A percentile compares a stretch with the other conserved stretches of the same genome.
Evolutionary conservation across 2,113 vertebrate species (phyloP).

Genomic region (Austrofundulus limnaeus): DNA sequence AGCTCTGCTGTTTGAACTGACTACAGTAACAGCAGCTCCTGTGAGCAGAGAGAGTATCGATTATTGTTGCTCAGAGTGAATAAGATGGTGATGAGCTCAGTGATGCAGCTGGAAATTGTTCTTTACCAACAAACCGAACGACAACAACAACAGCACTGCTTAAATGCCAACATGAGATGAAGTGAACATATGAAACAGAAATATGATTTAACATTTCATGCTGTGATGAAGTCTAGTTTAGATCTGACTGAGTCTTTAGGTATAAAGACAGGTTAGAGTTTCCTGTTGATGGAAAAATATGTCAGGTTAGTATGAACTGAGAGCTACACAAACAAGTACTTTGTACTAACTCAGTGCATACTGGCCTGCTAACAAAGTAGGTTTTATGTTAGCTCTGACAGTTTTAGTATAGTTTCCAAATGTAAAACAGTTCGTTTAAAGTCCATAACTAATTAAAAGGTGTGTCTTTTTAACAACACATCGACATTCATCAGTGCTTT

Average conservation of each 20-base stretch:
- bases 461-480: not conserved
- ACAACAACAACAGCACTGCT: no score
- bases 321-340: no score
- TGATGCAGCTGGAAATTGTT: not conserved
- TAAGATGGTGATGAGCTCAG: not conserved
- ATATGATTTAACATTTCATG: no score
- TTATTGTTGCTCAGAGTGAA: not conserved
- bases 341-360: no score
- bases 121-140: not conserved
- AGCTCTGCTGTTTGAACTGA: not conserved
- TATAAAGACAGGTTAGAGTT: not conserved
- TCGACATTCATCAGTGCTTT: not conserved
- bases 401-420: not conserved
- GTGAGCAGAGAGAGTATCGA: slow-evolving; percentile 1
- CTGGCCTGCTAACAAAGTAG: not conserved
- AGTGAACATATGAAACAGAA: no score
- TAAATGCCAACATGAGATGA: no score
- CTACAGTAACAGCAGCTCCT: not conserved
- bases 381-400: not conserved
- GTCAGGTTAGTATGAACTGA: no score
- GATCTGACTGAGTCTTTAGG: not conserved
- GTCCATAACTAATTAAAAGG: no score
- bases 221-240: not conserved
- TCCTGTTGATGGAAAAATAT: no score
- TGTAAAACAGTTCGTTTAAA: not conserved